A percentile compares a stretch with the other conserved stretches of the same genome.
phyloP scores from a whole-genome alignment of 1,140 invertebrate species.

The Goniozus legneri region DNA sequence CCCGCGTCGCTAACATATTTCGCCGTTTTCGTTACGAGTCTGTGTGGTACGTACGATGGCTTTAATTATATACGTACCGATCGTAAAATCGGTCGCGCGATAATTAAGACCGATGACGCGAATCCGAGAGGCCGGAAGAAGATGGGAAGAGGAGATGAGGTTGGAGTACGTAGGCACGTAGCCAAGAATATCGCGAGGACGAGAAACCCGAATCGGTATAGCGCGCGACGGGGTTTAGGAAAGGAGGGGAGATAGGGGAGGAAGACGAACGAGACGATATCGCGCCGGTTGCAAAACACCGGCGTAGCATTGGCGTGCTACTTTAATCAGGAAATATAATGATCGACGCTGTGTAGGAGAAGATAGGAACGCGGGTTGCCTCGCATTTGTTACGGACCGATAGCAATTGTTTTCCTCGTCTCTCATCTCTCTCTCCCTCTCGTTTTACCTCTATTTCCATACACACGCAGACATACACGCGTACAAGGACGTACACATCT shows the following conservation, averaged over 20 bases:
- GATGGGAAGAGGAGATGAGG: neutral
- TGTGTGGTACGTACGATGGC: too few relatives aligned
- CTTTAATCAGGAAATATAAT: slow-evolving; percentile 35
- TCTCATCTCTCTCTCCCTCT: too few relatives aligned
- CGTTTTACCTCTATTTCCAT: too few relatives aligned
- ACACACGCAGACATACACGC: too few relatives aligned
- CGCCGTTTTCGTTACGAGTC: too few relatives aligned
- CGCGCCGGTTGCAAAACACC: slow-evolving; percentile 10
- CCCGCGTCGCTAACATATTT: too few relatives aligned
- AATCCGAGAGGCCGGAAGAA: neutral
- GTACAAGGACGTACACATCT: too few relatives aligned
- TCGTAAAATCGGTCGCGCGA: slow-evolving; percentile 21
- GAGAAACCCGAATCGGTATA: slow-evolving; percentile 3
- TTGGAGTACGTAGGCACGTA: slow-evolving; percentile 16
- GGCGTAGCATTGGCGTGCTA: slow-evolving; percentile 18
- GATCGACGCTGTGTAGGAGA: slow-evolving; percentile 14
- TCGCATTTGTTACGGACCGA: slow-evolving; percentile 44
- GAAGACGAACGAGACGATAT: neutral
- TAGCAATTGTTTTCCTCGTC: slow-evolving; percentile 47
- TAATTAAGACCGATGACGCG: slow-evolving; percentile 13
- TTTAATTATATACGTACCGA: neutral
- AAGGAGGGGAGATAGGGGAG: slow-evolving; percentile 6
- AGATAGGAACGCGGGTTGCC: slow-evolving; percentile 31
- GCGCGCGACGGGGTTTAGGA: slow-evolving; percentile 8
- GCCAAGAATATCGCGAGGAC: slow-evolving; percentile 24